Conservation (phyloP, 2,797 vertebrate genomes). For the Esox lucius region DNA sequence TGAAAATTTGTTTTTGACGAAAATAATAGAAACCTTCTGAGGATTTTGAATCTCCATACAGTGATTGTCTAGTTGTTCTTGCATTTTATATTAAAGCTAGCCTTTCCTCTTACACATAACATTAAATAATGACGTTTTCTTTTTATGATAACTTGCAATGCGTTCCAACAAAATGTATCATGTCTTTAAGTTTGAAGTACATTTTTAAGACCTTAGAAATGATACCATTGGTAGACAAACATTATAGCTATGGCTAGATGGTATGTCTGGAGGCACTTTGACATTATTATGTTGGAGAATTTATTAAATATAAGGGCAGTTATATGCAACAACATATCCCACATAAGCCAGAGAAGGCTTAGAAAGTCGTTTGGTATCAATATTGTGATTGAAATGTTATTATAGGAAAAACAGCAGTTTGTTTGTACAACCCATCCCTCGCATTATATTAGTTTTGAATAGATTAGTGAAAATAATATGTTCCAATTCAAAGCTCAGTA, state of each 20-base stretch:
- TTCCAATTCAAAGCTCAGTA: not conserved
- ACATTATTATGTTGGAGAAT: slow-evolving; percentile 68
- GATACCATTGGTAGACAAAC: slow-evolving; percentile 60
- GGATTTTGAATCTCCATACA: not conserved
- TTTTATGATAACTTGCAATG: slow-evolving; percentile 28
- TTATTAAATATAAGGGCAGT: slow-evolving; percentile 77
- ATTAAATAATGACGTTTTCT: slow-evolving; percentile 46
- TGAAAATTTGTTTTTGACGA: not conserved
- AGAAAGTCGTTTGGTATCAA: not conserved
- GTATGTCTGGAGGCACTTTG: slow-evolving; percentile 69
- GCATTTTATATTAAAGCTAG: not conserved
- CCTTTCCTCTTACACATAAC: slow-evolving; percentile 10
- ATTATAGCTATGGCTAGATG: slow-evolving; percentile 66
- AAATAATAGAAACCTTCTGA: not conserved
- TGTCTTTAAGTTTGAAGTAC: slow-evolving; percentile 72
- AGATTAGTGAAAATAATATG: not conserved
- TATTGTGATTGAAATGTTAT: not conserved
- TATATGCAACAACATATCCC: slow-evolving; percentile 35
- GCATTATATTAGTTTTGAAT: not conserved
- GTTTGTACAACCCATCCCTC: not conserved
- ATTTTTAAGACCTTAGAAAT: slow-evolving; percentile 66
- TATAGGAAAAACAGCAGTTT: not conserved
- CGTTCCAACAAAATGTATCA: slow-evolving; percentile 61
- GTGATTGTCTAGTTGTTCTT: not conserved
- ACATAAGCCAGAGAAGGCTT: slow-evolving; percentile 44